phyloP scores from a whole-genome alignment of 1,140 invertebrate species.

The Magallana ariakensis region DNA sequence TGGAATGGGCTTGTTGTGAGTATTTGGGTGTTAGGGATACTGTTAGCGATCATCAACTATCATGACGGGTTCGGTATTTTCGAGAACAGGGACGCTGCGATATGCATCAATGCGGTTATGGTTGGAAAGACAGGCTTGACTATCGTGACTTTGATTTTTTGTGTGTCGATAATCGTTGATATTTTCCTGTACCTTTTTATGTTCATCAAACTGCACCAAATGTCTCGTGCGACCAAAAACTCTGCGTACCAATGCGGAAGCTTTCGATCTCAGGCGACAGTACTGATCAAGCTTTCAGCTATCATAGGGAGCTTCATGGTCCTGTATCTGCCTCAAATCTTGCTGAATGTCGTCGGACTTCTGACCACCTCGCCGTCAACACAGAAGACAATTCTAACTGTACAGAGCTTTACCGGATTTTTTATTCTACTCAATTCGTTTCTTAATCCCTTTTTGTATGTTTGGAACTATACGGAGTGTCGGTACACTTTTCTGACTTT shows the following conservation, averaged over 20 bases:
- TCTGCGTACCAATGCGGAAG: neutral
- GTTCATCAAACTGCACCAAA: neutral
- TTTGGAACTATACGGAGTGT: slow-evolving; percentile 16
- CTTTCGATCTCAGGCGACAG: neutral
- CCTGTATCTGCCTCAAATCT: neutral
- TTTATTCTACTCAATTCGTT: neutral
- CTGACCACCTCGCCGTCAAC: neutral
- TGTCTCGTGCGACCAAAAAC: neutral
- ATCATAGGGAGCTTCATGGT: neutral
- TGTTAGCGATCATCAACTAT: neutral
- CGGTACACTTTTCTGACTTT: neutral
- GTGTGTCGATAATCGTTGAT: neutral
- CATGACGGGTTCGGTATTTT: neutral
- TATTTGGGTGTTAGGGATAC: neutral
- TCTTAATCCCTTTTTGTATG: slow-evolving; percentile 16
- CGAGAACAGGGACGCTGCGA: neutral
- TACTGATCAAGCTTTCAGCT: neutral
- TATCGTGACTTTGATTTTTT: neutral
- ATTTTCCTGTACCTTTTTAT: neutral
- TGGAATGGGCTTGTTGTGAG: neutral
- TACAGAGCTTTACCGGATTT: slow-evolving; percentile 4
- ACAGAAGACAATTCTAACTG: neutral
- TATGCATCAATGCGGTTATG: neutral
- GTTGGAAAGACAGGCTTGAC: neutral
- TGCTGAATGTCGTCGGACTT: neutral